phyloP scores from a whole-genome alignment of 2,113 vertebrate species.

The Odobenus rosmarus region DNA sequence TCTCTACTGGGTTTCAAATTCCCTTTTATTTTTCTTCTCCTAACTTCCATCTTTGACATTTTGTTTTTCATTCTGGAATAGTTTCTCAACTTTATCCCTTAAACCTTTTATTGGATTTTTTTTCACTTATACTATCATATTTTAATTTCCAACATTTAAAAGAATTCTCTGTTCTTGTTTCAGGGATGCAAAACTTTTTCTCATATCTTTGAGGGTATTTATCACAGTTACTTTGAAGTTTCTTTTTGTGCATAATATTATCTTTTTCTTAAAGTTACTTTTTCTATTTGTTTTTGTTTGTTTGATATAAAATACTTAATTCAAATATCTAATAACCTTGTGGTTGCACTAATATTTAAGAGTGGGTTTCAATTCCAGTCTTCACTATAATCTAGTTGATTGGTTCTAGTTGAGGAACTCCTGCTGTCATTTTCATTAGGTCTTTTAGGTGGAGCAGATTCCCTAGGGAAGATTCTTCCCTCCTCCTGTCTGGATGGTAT shows the following conservation, averaged over 20 bases:
- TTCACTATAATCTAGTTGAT: background rate
- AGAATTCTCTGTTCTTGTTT: background rate
- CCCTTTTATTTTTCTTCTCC: background rate
- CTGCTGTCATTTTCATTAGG: background rate
- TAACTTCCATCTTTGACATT: conserved; percentile 11
- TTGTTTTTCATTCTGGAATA: background rate
- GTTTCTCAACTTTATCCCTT: background rate
- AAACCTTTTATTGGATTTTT: background rate
- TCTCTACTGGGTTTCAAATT: background rate
- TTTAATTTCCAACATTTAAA: background rate
- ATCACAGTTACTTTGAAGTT: background rate
- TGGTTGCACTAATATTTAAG: background rate
- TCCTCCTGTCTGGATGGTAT: background rate
- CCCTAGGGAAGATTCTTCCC: background rate
- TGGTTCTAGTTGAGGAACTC: background rate
- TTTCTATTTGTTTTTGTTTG: background rate
- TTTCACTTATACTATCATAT: background rate
- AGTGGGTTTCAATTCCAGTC: background rate
- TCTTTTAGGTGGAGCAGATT: background rate
- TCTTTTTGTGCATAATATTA: background rate
- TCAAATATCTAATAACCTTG: background rate
- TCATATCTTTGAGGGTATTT: background rate
- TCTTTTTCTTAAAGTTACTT: background rate
- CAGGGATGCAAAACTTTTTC: background rate
- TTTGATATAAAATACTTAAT: background rate